Evolutionary conservation across 2,113 vertebrate genomes (phyloP).

Genomic region (Larimichthys polyactis): DNA sequence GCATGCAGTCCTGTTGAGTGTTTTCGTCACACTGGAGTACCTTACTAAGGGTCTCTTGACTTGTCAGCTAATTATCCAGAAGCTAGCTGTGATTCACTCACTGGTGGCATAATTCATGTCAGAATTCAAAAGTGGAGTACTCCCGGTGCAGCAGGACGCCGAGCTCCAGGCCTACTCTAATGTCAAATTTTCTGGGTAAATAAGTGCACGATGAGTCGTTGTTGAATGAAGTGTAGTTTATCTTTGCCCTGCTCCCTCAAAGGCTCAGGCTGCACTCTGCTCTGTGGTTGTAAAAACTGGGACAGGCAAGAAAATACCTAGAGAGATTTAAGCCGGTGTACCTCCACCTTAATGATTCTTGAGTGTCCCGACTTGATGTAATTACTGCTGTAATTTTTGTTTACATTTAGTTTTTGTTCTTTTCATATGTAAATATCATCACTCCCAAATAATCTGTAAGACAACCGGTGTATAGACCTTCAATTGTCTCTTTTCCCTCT

Average conservation of each 20-base stretch:
- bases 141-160: conserved; percentile 3
- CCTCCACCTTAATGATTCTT: background rate
- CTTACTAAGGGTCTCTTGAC: conserved; percentile 47
- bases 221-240: conserved; percentile 21
- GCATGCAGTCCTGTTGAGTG: conserved; percentile 25
- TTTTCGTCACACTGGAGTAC: conserved; percentile 45
- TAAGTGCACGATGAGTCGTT: conserved; percentile 12
- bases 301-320: background rate
- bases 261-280: background rate
- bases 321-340: background rate
- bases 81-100: conserved; percentile 28
- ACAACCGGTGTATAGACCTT: too few species aligned
- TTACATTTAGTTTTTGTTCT: too few species aligned
- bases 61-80: conserved; percentile 53
- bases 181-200: conserved; percentile 32
- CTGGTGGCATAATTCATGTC: conserved; percentile 46
- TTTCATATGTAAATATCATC: too few species aligned
- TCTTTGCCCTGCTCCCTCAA: conserved; percentile 3
- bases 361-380: background rate
- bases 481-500: background rate
- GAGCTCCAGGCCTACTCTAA: background rate
- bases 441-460: too few species aligned
- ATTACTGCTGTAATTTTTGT: background rate
- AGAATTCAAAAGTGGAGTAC: conserved; percentile 8
- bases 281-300: background rate